These are phyloP conservation scores for Lacanobia wlatinum DNA, from an alignment of 2,888 invertebrate genomes.

Conservation along the genomic window DNA sequence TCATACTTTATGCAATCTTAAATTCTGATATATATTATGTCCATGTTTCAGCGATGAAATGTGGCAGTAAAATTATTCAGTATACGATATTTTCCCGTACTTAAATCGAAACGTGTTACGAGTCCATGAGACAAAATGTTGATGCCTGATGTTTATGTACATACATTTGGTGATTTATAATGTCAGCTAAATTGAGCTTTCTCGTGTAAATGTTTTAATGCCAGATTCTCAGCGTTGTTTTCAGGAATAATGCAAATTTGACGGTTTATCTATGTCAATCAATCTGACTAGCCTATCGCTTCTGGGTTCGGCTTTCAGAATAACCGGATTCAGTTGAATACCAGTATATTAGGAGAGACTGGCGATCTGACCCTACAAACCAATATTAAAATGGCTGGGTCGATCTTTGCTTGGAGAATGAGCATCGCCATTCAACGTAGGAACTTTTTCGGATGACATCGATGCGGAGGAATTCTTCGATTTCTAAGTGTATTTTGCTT, in stretches of 20 bases:
- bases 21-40: background rate
- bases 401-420: too few species aligned
- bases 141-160: background rate
- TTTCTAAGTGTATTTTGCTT: too few species aligned
- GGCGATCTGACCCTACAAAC: too few species aligned
- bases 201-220: background rate
- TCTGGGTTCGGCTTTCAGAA: too few species aligned
- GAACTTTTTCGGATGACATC: too few species aligned
- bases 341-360: too few species aligned
- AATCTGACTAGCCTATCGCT: too few species aligned
- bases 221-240: background rate
- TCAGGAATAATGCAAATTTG: background rate
- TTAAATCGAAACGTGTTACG: background rate
- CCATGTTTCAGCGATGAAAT: constrained; percentile 19
- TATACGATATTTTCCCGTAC: background rate
- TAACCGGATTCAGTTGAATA: too few species aligned
- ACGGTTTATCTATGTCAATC: too few species aligned
- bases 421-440: too few species aligned
- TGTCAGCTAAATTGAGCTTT: background rate
- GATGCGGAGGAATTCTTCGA: too few species aligned
- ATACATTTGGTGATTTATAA: background rate
- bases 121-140: background rate
- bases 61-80: constrained; percentile 7
- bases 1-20: constrained; percentile 2
- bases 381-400: too few species aligned